Evolutionary conservation across 1,140 invertebrate genomes (phyloP).

Genomic region (Olivierus martensii): DNA sequence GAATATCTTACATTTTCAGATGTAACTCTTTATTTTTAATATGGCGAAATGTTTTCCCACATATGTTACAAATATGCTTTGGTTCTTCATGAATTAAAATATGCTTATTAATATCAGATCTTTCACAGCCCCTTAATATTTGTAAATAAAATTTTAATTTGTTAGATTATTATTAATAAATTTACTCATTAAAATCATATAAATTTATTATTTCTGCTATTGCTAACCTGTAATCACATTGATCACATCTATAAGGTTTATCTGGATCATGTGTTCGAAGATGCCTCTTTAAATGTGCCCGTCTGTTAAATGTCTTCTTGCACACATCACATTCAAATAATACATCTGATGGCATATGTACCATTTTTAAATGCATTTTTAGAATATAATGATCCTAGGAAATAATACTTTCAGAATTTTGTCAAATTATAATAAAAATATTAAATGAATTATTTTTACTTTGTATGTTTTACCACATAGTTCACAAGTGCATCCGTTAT

Average conservation of each 20-base stretch:
- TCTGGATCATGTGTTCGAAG: conserved; percentile 31
- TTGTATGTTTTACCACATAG: conserved; percentile 33
- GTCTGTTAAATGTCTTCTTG: conserved; percentile 31
- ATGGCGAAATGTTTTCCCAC: conserved; percentile 32
- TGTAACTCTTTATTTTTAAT: conserved; percentile 35
- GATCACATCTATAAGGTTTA: conserved; percentile 33
- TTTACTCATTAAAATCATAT: neutral
- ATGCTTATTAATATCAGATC: conserved; percentile 34
- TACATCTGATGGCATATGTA: conserved; percentile 33
- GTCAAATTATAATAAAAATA: neutral
- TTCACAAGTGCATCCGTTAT: conserved; percentile 28
- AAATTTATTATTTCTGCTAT: too few species aligned
- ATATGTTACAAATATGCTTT: conserved; percentile 31
- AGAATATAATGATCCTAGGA: conserved; percentile 33
- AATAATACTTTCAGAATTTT: neutral
- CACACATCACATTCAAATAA: conserved; percentile 32
- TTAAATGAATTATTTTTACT: conserved; percentile 18
- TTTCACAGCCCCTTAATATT: conserved; percentile 29
- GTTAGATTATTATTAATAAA: neutral
- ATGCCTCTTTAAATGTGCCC: conserved; percentile 34
- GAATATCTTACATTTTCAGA: conserved; percentile 28
- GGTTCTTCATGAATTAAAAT: conserved; percentile 33
- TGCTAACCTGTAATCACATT: conserved; percentile 32
- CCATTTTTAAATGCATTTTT: conserved; percentile 36
- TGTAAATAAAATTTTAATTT: neutral